These are phyloP conservation scores for Lysiphlebus fabarum DNA, from an alignment of 1,140 invertebrate species.

Conservation along the genomic window DNA sequence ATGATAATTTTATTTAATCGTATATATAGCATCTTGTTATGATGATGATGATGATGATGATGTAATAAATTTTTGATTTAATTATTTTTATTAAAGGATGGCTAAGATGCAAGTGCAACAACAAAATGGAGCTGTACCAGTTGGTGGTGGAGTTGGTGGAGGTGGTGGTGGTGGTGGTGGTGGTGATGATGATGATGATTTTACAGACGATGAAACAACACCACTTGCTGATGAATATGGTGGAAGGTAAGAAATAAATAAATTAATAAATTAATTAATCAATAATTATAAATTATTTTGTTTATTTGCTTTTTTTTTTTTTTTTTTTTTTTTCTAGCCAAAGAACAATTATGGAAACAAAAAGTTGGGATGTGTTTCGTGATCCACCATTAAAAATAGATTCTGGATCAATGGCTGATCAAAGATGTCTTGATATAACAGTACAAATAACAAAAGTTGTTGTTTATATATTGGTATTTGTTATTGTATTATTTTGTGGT, in stretches of 20 bases:
- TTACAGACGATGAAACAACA: slow-evolving; percentile 79
- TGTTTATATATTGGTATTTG: slow-evolving; percentile 80
- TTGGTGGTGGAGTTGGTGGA: slow-evolving; percentile 65
- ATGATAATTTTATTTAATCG: no score
- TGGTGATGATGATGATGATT: slow-evolving; percentile 71
- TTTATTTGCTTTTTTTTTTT: slow-evolving; percentile 9
- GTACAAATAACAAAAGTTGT: slow-evolving; percentile 82
- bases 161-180: slow-evolving; percentile 50
- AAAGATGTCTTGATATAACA: slow-evolving; percentile 80
- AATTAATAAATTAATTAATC: background rate
- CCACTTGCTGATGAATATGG: slow-evolving; percentile 81
- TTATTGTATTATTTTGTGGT: slow-evolving; percentile 76
- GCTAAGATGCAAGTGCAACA: slow-evolving; percentile 47
- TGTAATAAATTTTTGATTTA: no score
- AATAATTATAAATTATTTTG: slow-evolving; percentile 4
- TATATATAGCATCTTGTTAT: no score
- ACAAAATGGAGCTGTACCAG: slow-evolving; percentile 61
- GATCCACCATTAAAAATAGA: slow-evolving; percentile 84
- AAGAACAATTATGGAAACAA: slow-evolving; percentile 78
- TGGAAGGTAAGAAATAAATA: slow-evolving; percentile 66
- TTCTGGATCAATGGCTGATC: slow-evolving; percentile 83
- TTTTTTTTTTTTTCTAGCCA: slow-evolving; percentile 61
- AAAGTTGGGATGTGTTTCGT: slow-evolving; percentile 94
- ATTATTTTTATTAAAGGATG: slow-evolving; percentile 35
- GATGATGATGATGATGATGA: no score